Evolutionary conservation across 2,888 invertebrate genomes (phyloP).

Genomic region (Strigamia transsilvanica): DNA sequence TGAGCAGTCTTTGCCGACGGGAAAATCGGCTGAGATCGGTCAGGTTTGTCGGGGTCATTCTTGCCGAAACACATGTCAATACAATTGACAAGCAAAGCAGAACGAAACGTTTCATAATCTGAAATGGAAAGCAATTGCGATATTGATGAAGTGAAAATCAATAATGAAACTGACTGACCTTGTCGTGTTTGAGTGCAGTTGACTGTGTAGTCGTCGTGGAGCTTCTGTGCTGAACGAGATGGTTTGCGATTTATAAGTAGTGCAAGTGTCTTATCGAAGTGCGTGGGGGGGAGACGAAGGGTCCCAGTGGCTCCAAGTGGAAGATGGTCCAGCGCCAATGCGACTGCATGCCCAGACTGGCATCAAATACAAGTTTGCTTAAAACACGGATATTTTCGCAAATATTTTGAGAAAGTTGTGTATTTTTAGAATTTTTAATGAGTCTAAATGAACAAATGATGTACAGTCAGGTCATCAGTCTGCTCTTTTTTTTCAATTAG

Average conservation of each 20-base stretch:
- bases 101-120: not conserved
- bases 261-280: constrained; percentile 4
- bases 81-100: not conserved
- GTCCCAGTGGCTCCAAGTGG: constrained; percentile 20
- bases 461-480: not conserved
- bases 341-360: constrained; percentile 20
- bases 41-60: not conserved
- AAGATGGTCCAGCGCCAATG: constrained; percentile 10
- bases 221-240: not conserved
- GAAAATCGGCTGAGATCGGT: not conserved
- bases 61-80: not conserved
- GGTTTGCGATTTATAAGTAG: constrained; percentile 14
- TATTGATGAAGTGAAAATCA: not conserved
- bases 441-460: constrained; percentile 15
- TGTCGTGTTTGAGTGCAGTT: constrained; percentile 3
- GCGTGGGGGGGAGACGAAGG: constrained; percentile 8
- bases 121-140: not conserved
- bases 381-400: not conserved
- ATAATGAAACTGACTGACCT: not conserved
- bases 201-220: not conserved
- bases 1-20: not conserved
- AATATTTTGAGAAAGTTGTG: not conserved
- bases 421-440: constrained; percentile 15
- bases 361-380: not conserved
- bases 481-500: not conserved